Base-by-base conservation (phyloP, 2,888 invertebrate species). In the Pediacus dermestoides region DNA sequence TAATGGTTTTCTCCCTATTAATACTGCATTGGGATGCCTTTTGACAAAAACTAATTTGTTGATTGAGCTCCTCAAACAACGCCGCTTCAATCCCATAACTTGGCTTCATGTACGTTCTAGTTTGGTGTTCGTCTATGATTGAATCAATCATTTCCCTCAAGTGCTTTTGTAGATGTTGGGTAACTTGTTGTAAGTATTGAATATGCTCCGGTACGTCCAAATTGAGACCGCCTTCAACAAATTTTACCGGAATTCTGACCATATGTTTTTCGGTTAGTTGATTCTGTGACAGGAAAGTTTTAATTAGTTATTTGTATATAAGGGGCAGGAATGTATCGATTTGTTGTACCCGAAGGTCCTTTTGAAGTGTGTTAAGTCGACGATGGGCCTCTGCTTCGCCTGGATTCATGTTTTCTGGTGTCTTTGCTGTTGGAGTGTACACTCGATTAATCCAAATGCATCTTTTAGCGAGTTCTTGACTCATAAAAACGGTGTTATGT, bases 401-500 rank as follows among this genome's bases (percentile, higher is more conserved):
- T 0, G 72, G 68, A 18, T 71, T 68, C 48, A 78, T 74, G 45
- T 74, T 73, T 6, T 75, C 74, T 25, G 77, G 77, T 12, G 74
- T 73, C 47, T 72, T 74, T 2, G 76, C 77, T 2, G 78, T 77
- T 16, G 73, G 73, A 8, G 69, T 72, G 57, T 71, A 74, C 3
- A 73, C 72, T 31, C 85, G 76, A 53, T 83, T 82, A 63, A 87
- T 76, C 88, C 88, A 88, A 58, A 88, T 78, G 60, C 87, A 87
- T 37, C 86, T 76, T 52, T 85, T 80, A 1, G 86, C 85, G 37
- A 86, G 74, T 61, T 88, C 87, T 57, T 82, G 81, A 55, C 84
- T 85, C 78, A 85, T 82, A 50, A 86, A 75, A 4, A 88, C 84
- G 0, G 86, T 85, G 63, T 87, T 86, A 55, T 87, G 85, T 1